A percentile compares a stretch with the other conserved stretches of the same genome.
These are phyloP conservation scores for Lacanobia wlatinum DNA, from an alignment of 2,888 invertebrate genomes.

Conservation along the genomic window DNA sequence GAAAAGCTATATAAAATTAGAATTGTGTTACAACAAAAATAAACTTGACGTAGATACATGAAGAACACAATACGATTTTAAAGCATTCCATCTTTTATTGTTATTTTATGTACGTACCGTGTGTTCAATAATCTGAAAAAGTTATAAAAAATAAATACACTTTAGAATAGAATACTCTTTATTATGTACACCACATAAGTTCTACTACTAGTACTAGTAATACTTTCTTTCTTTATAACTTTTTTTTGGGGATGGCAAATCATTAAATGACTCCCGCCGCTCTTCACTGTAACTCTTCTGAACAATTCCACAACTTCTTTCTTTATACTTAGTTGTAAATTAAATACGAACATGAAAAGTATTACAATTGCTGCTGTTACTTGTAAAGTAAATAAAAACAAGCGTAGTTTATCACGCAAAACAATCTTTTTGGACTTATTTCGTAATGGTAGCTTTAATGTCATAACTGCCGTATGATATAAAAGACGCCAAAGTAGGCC, in stretches of 20 bases:
- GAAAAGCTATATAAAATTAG: background rate
- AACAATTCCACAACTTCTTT: no score
- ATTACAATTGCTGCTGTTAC: background rate
- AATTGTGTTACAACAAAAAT: background rate
- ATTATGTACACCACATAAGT: no score
- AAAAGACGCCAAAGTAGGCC: slow-evolving; percentile 10
- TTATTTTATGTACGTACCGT: background rate
- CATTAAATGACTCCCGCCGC: no score
- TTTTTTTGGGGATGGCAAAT: no score
- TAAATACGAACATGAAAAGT: background rate
- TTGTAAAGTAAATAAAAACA: slow-evolving; percentile 34
- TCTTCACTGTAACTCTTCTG: no score
- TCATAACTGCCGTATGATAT: background rate
- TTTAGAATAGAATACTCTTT: no score
- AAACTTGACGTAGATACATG: background rate
- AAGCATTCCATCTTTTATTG: background rate
- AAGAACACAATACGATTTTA: background rate
- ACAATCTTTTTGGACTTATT: slow-evolving; percentile 18
- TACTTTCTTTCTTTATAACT: background rate
- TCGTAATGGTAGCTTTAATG: slow-evolving; percentile 32
- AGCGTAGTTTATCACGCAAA: slow-evolving; percentile 23
- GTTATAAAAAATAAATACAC: no score
- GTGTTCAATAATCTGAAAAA: background rate
- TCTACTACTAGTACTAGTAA: background rate
- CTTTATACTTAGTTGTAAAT: background rate